A percentile compares a stretch with the other conserved stretches of the same genome.
These are phyloP conservation scores for Pachyuromys duprasi DNA, from an alignment of 2,797 vertebrate genomes.

Conservation along the genomic window DNA sequence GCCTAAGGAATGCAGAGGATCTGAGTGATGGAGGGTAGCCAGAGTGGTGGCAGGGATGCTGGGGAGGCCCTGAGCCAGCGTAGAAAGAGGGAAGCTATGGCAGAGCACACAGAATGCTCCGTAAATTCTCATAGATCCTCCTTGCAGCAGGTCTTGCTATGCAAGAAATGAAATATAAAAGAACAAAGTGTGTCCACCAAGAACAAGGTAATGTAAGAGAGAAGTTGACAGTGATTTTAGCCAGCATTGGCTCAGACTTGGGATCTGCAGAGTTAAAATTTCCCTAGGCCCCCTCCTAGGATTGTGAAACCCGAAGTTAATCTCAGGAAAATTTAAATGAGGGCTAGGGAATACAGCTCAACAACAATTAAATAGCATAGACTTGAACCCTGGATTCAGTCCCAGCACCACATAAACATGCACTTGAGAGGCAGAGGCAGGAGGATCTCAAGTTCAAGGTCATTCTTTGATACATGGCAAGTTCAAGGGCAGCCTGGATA, in stretches of 20 bases:
- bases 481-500: not conserved
- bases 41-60: too few relatives aligned
- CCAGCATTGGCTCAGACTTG: not conserved
- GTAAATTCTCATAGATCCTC: not conserved
- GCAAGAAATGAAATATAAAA: slow-evolving; percentile 22
- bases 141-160: not conserved
- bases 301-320: not conserved
- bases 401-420: too few relatives aligned
- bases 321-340: not conserved
- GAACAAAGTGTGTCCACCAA: not conserved
- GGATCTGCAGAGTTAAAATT: not conserved
- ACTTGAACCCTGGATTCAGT: not conserved
- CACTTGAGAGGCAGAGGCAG: not conserved
- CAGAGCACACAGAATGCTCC: not conserved
- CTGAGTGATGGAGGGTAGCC: not conserved
- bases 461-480: not conserved
- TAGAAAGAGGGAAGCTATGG: not conserved
- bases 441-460: not conserved
- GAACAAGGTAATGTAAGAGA: not conserved
- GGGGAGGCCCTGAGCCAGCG: not conserved
- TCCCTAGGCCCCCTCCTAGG: not conserved
- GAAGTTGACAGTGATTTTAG: not conserved
- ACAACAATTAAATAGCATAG: not conserved
- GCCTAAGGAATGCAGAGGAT: not conserved
- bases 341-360: too few relatives aligned